A percentile compares a stretch with the other conserved stretches of the same genome.
Evolutionary conservation across 2,113 vertebrate genomes (phyloP).

Genomic region (Ailuropoda melanoleuca): DNA sequence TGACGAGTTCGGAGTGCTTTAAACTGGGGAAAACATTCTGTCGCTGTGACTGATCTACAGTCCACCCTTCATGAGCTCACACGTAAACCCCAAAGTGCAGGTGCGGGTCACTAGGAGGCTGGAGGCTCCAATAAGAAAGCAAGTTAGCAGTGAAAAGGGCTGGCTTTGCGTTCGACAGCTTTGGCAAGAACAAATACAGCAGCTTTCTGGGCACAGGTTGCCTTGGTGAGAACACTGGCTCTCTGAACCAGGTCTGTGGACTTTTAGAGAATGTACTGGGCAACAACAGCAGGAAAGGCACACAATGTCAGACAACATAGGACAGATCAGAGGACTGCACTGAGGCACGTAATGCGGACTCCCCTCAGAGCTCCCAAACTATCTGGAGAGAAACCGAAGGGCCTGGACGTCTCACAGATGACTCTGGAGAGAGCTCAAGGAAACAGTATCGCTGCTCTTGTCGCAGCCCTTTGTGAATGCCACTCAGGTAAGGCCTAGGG

Average conservation of each 20-base stretch:
- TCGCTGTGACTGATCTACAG: neutral
- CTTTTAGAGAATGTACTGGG: neutral
- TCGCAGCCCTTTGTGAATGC: neutral
- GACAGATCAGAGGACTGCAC: neutral
- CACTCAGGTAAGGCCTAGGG: neutral
- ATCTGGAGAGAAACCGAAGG: neutral
- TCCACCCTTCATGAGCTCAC: neutral
- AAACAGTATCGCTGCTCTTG: neutral
- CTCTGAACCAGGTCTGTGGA: neutral
- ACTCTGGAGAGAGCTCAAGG: neutral
- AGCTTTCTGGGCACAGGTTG: neutral
- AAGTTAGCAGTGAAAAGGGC: neutral
- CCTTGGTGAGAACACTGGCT: neutral
- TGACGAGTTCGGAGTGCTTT: neutral
- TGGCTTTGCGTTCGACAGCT: neutral
- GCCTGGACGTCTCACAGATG: neutral
- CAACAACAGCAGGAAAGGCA: neutral
- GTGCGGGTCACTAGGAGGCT: neutral
- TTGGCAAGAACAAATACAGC: neutral
- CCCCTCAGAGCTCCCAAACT: neutral
- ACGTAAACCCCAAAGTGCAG: neutral
- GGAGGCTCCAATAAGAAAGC: neutral
- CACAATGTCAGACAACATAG: neutral
- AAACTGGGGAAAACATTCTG: neutral
- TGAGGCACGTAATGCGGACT: neutral